A percentile compares a stretch with the other conserved stretches of the same genome.
Conservation (phyloP, 2,888 invertebrate species). For the Lissocephala sabroskyi region DNA sequence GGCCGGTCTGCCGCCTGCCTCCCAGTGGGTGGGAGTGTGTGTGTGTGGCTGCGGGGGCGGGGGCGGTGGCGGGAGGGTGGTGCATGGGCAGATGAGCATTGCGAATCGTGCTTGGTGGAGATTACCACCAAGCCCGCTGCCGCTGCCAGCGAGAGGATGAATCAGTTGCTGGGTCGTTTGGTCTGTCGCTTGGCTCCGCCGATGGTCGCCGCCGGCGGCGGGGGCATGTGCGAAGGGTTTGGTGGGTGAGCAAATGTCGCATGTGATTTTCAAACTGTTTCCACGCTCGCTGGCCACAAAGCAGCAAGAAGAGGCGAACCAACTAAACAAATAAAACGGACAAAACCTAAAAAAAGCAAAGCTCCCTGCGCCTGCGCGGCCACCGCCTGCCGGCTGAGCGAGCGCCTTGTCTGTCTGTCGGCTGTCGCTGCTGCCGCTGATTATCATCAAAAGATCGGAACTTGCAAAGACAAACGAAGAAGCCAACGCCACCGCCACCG, state of each 20-base stretch:
- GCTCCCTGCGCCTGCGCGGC: neutral
- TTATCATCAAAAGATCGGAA: constrained; percentile 63
- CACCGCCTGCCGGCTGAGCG: constrained; percentile 9
- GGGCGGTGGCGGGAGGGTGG: constrained; percentile 25
- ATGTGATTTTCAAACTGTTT: constrained; percentile 72
- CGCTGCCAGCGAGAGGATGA: neutral
- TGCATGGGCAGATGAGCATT: constrained; percentile 29
- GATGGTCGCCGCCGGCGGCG: too few relatives aligned
- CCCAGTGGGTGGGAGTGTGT: too few relatives aligned
- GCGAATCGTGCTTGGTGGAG: constrained; percentile 13
- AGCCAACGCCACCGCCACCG: constrained; percentile 27
- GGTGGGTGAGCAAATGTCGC: constrained; percentile 66
- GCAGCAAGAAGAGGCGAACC: constrained; percentile 18
- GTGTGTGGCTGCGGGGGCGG: neutral
- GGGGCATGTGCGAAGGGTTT: too few relatives aligned
- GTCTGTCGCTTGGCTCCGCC: constrained; percentile 1
- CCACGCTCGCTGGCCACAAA: constrained; percentile 72
- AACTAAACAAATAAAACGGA: constrained; percentile 6
- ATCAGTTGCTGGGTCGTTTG: neutral
- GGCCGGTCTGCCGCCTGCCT: constrained; percentile 20
- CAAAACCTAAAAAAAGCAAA: too few relatives aligned
- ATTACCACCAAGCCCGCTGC: constrained; percentile 45
- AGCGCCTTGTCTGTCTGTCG: too few relatives aligned
- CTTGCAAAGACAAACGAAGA: constrained; percentile 60
- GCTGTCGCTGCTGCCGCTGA: constrained; percentile 32